Percentiles rank a stretch among this genome's conserved stretches.
Evolutionary conservation across 2,797 vertebrate species (phyloP).

Genomic region (Heteromormyrus szaboi): DNA sequence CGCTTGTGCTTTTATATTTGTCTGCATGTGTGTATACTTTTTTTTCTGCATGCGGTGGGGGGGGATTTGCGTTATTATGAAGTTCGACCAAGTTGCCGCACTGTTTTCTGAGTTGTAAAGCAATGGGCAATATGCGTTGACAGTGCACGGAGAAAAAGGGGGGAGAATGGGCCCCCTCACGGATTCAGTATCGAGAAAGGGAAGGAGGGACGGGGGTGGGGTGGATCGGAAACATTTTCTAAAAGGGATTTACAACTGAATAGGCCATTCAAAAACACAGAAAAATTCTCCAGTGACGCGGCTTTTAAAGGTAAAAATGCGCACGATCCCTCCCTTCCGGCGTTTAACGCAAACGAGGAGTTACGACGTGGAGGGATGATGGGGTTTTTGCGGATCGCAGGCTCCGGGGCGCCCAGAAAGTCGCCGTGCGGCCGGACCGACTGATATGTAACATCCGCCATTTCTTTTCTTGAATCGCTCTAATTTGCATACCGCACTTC

Average conservation of each 20-base stretch:
- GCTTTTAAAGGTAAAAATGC: background rate
- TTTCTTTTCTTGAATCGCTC: slow-evolving; percentile 65
- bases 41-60: background rate
- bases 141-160: slow-evolving; percentile 31
- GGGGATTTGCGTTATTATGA: background rate
- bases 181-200: slow-evolving; percentile 25
- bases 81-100: slow-evolving; percentile 20
- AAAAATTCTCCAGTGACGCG: background rate
- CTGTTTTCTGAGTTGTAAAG: slow-evolving; percentile 36
- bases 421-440: slow-evolving; percentile 30
- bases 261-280: slow-evolving; percentile 23
- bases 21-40: background rate
- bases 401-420: slow-evolving; percentile 25
- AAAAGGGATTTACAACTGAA: slow-evolving; percentile 34
- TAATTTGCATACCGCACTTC: slow-evolving; percentile 77
- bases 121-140: slow-evolving; percentile 32
- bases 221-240: slow-evolving; percentile 45
- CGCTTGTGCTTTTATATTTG: background rate
- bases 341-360: background rate
- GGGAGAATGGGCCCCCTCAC: slow-evolving; percentile 32
- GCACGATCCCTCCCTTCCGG: background rate
- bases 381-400: slow-evolving; percentile 28
- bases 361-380: background rate
- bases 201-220: slow-evolving; percentile 25
- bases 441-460: slow-evolving; percentile 59